Conservation (phyloP, 1,140 invertebrate species). For the Paralvinella palmiformis region DNA sequence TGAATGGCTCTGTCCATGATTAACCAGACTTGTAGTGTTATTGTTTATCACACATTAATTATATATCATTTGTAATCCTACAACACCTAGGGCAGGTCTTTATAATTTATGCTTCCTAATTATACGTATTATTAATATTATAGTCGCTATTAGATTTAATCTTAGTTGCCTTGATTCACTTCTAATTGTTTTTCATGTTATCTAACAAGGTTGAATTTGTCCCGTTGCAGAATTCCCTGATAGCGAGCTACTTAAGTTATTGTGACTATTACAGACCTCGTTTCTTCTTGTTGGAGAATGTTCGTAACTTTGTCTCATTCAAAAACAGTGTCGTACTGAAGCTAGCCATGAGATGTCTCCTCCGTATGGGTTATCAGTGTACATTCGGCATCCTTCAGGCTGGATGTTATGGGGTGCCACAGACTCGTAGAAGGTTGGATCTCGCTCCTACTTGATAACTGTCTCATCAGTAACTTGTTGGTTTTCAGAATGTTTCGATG, state of each 20-base stretch:
- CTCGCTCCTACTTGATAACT: no score
- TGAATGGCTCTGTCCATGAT: no score
- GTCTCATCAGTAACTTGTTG: no score
- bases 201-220: slow-evolving; percentile 3
- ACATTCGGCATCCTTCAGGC: slow-evolving; percentile 81
- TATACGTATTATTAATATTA: slow-evolving; percentile 12
- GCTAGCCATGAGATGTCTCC: slow-evolving; percentile 67
- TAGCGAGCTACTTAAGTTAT: slow-evolving; percentile 77
- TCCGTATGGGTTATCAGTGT: slow-evolving; percentile 83
- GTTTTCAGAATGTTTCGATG: no score
- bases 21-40: no score
- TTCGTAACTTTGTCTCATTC: slow-evolving; percentile 77
- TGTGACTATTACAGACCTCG: slow-evolving; percentile 81
- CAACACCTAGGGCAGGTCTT: slow-evolving; percentile 2
- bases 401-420: slow-evolving; percentile 78
- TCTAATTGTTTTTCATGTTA: no score
- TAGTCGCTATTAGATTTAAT: no score
- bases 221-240: slow-evolving; percentile 66
- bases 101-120: not conserved
- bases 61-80: no score
- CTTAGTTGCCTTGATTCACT: no score
- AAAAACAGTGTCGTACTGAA: slow-evolving; percentile 80
- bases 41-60: no score
- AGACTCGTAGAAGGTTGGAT: slow-evolving; percentile 64
- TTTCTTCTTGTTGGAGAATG: slow-evolving; percentile 82